Base-by-base conservation (phyloP, 2,113 vertebrate species). In the Eleginops maclovinus region DNA sequence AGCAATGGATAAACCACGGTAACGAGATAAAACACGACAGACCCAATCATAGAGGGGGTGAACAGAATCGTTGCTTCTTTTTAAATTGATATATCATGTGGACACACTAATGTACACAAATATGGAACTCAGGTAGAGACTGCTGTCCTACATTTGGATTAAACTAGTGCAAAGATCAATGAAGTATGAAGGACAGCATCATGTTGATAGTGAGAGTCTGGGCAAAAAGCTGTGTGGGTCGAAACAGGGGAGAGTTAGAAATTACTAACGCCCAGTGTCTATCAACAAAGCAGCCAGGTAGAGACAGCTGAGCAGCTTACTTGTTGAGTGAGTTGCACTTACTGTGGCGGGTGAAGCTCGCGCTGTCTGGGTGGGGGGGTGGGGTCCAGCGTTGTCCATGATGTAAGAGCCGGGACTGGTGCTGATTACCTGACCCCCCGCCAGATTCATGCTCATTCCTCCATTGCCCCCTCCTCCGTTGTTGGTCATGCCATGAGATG, bases 401-500 rank as follows among this genome's bases (percentile, higher is more conserved):
- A 96, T 93, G 89, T 96, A 96, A 26, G 93, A 92, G 58, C 95
- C 95, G 17, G 95, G 94, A 86, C 93, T 94, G 91, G 92, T 94
- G 92, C 93, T 93, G 95, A 95, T 95, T 81, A 96, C 93, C 95
- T 93, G 93, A 91, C 93, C 92, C 93, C 96, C 96, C 24, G 86
- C 93, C 94, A 94, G 91, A 1, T 96, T 94, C 93, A 98, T 94
- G 92, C 93, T 95, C 93, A 99, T 94, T 72, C 96, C 94, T 83
- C 95, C 96, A 81, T 92, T 94, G 62, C 94, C 94, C 71, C 96
- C 95, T 81, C 96, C 97, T 85, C 96, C 91, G 75, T 97, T 97
- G 93, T 96, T 98, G 94, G 96, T 95, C 97, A 99, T 96, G 93
- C 95, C 93, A 90, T 99, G 98, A 77, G 96, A 96, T 4, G 97